Percentiles rank a stretch among this genome's conserved stretches.
Conservation (phyloP, 2,888 invertebrate genomes). For the Eudasyphora cyanicolor region DNA sequence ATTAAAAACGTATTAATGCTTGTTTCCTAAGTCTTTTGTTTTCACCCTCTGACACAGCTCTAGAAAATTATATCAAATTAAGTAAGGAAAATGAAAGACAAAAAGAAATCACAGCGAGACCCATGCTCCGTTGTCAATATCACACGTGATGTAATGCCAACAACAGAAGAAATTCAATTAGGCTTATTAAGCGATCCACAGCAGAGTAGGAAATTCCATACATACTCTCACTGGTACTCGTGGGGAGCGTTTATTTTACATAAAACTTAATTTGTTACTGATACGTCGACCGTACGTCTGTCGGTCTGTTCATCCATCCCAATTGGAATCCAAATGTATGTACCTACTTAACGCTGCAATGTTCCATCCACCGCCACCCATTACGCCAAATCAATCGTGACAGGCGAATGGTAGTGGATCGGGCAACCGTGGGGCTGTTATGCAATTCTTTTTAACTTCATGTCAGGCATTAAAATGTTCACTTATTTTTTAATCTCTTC, state of each 20-base stretch:
- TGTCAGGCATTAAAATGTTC: slow-evolving; percentile 52
- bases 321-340: too few species aligned
- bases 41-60: background rate
- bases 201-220: slow-evolving; percentile 26
- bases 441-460: slow-evolving; percentile 59
- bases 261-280: slow-evolving; percentile 58
- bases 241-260: slow-evolving; percentile 52
- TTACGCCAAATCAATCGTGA: slow-evolving; percentile 53
- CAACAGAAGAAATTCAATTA: slow-evolving; percentile 22
- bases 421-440: slow-evolving; percentile 40
- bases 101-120: too few species aligned
- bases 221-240: too few species aligned
- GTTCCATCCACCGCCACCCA: slow-evolving; percentile 44
- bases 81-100: too few species aligned
- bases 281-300: background rate
- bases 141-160: background rate
- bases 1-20: background rate
- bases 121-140: background rate
- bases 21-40: slow-evolving; percentile 27
- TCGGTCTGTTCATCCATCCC: too few species aligned
- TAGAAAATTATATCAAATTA: slow-evolving; percentile 1
- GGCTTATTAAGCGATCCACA: background rate
- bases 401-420: slow-evolving; percentile 15
- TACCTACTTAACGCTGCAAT: background rate
- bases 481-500: slow-evolving; percentile 58